Base-by-base conservation (phyloP, 2,113 vertebrate species). In the Gopherus flavomarginatus region DNA sequence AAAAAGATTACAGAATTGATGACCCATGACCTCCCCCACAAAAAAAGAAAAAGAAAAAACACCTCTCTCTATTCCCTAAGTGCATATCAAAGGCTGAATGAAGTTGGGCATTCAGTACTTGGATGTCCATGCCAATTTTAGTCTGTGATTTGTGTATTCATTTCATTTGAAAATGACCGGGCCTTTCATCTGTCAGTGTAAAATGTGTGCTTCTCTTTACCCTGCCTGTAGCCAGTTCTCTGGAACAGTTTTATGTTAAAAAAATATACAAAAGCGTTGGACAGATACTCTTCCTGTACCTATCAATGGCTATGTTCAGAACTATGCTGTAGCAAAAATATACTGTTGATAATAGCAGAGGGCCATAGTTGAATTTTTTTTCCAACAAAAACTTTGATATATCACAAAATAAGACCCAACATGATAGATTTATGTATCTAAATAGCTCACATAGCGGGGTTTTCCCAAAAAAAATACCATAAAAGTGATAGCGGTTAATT, bases 141-240 rank as follows among this genome's bases (percentile, higher is more conserved):
- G 95, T 96, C 96, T 88, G 94, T 96, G 96, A 96, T 94, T 96
- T 96, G 95, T 90, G 88, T 90, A 91, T 92, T 96, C 92, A 97
- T 97, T 97, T 93, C 93, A 89, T 94, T 95, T 95, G 97, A 94
- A 97, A 96, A 97, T 94, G 97, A 96, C 95, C 94, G 87, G 97
- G 90, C 89, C 96, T 95, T 97, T 96, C 97, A 98, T 98, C 97
- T 98, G 97, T 95, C 94, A 95, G 83, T 90, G 90, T 86, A 42
- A 93, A 97, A 97, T 96, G 96, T 93, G 93, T 87, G 82, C 56
- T 93, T 95, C 92, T 94, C 90, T 47, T 52, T 11, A 22, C 17
- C 65, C 81, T 78, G 83, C 78, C 90, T 38, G 89, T 83, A 97
- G 96, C 94, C 94, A 97, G 95, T 47, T 82, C 89, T 81, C 72